Base-by-base conservation (phyloP, 2,113 vertebrate species). In the Centropristis striata region DNA sequence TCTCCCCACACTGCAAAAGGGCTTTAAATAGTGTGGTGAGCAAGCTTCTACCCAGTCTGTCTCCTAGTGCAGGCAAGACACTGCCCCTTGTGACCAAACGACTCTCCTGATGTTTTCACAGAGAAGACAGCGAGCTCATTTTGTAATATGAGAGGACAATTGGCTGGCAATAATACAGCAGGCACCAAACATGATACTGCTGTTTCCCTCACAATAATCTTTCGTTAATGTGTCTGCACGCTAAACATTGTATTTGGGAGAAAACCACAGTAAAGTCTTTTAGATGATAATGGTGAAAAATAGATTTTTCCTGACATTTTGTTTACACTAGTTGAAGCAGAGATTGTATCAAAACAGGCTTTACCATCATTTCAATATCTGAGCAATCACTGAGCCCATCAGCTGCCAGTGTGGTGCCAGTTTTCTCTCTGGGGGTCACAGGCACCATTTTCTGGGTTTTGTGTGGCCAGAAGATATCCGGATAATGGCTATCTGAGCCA, bases 21-120 rank as follows among this genome's bases (percentile, higher is more conserved):
- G 72, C 70, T 87, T 90, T 90, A 91, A 90, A 90, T 91, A 89
- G 81, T 78, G 80, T 70, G 63, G 53, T n/a, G 41, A 84, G 71
- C 4, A 13, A 72, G 68, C 80, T 55, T 54, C 75, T 84, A 77
- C 61, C 67, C 54, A 18, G 64, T 69, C 76, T 64, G 47, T 61
- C 21, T 80, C 47, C 78, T 84, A 77, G 73, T 80, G 83, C 73
- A 78, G 61, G 68, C 83, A 80, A 83, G 83, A 91, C 36, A 51
- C 88, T 83, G 88, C 90, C 88, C 90, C 88, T 54, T 75, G 79
- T 89, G 85, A 90, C 76, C 75, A 15, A 75, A 57, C 9, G 5
- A 28, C 68, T 76, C 77, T 66, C 44, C 4, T 88, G 63, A 68
- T 85, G 71, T 64, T 78, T 59, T 60, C 64, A 79, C 18, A 42